Evolutionary conservation across 2,113 vertebrate genomes (phyloP).

Genomic region (Condylura cristata): DNA sequence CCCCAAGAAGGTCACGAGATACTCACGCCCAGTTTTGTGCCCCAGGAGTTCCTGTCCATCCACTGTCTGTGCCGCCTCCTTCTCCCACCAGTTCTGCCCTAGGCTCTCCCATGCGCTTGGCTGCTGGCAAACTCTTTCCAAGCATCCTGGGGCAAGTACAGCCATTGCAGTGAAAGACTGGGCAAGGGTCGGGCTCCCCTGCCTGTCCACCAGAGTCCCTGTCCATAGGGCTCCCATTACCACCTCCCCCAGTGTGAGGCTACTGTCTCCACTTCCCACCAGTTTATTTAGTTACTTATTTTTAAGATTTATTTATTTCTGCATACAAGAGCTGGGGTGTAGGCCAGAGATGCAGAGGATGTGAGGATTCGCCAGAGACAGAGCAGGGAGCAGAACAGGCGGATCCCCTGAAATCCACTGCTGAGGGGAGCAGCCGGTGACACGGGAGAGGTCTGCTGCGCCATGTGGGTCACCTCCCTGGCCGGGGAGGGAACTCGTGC

Average conservation of each 20-base stretch:
- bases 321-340: no score
- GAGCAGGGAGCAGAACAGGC: no score
- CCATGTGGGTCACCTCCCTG: no score
- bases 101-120: not conserved
- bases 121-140: not conserved
- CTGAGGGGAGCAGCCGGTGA: no score
- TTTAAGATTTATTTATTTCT: no score
- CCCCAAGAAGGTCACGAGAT: not conserved
- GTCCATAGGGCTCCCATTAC: not conserved
- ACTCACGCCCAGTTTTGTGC: not conserved
- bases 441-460: no score
- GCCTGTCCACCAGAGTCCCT: not conserved
- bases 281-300: no score
- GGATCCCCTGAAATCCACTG: no score
- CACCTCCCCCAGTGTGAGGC: not conserved
- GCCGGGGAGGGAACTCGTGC: no score
- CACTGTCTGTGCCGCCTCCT: not conserved
- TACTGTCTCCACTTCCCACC: not conserved
- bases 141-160: not conserved
- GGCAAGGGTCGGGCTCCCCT: not conserved
- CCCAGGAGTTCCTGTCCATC: not conserved
- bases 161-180: not conserved
- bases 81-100: not conserved
- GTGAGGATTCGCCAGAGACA: no score
- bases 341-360: no score